Conservation (phyloP, 2,113 vertebrate genomes). For the Lampris incognitus region DNA sequence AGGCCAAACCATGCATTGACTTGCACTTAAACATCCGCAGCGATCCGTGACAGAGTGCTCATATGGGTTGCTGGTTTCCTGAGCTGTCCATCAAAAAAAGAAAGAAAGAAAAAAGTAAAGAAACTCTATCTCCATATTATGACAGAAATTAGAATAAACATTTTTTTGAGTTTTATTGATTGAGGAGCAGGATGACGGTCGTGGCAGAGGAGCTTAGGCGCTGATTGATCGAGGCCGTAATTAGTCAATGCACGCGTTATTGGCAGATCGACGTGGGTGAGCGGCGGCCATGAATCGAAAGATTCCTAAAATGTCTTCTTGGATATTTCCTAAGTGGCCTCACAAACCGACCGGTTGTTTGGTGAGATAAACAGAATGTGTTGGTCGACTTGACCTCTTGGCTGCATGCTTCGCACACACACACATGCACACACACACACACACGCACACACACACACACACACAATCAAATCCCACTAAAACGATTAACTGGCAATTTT, state of each 20-base stretch:
- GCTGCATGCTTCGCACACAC: neutral
- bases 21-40: neutral
- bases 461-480: conserved; percentile 65
- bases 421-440: too few species aligned
- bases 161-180: conserved; percentile 34
- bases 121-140: conserved; percentile 15
- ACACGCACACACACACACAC: conserved; percentile 69
- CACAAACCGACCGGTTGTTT: neutral
- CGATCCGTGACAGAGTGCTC: neutral
- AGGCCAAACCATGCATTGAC: neutral
- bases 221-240: conserved; percentile 62
- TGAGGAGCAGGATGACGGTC: conserved; percentile 48
- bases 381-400: conserved; percentile 59
- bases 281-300: neutral
- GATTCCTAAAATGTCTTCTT: neutral
- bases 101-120: too few species aligned
- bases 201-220: conserved; percentile 49
- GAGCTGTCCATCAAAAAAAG: neutral
- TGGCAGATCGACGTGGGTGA: conserved; percentile 4
- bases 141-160: conserved; percentile 23
- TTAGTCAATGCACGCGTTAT: conserved; percentile 47
- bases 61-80: neutral
- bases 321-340: neutral
- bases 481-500: conserved; percentile 73
- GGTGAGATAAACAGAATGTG: conserved; percentile 13